phyloP scores from a whole-genome alignment of 64 coral and sea anemone species.

The Montipora efflorescens region DNA sequence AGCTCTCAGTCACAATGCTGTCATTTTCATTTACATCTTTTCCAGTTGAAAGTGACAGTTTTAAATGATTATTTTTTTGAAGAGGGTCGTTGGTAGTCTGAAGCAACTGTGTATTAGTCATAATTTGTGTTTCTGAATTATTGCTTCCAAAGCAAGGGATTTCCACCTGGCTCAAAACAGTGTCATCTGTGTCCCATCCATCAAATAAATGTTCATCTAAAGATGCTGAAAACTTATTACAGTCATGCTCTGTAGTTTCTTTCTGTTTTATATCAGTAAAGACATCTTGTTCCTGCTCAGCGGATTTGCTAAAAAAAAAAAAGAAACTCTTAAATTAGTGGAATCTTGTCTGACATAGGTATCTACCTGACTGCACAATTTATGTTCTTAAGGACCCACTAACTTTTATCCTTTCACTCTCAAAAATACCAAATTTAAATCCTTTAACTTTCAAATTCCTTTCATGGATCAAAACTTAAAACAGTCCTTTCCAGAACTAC shows the following conservation, averaged over 20 bases:
- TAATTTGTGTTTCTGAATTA: constrained; percentile 34
- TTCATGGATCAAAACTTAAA: too few species aligned
- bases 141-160: constrained; percentile 41
- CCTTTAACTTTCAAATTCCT: too few species aligned
- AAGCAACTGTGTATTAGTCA: constrained; percentile 47
- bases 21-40: not conserved
- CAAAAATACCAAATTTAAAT: too few species aligned
- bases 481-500: too few species aligned
- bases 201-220: constrained; percentile 13
- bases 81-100: not conserved
- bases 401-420: too few species aligned
- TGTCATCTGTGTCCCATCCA: constrained; percentile 40
- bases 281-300: not conserved
- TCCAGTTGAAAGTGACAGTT: too few species aligned
- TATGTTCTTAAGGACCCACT: too few species aligned
- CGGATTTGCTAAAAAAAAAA: not conserved
- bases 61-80: not conserved
- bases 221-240: not conserved
- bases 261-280: constrained; percentile 2
- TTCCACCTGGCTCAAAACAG: constrained; percentile 65
- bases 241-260: not conserved
- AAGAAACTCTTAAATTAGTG: not conserved
- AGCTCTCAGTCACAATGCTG: constrained; percentile 62
- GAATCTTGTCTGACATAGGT: too few species aligned
- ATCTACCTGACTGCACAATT: too few species aligned